These are phyloP conservation scores for Iselma pallidipennis DNA, from an alignment of 2,888 invertebrate species.

Conservation along the genomic window DNA sequence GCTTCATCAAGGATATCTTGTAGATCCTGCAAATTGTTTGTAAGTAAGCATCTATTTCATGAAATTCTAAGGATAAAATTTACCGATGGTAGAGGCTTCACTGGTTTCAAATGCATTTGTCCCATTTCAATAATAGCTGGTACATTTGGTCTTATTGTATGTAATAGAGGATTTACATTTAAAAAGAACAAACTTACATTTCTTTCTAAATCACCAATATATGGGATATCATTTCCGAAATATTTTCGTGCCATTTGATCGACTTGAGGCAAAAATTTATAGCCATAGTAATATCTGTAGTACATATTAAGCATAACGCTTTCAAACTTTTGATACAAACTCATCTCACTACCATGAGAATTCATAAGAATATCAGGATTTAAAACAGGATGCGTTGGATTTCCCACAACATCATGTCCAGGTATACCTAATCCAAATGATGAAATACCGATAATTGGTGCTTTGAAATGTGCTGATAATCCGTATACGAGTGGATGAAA, in stretches of 20 bases:
- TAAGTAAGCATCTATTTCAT: constrained; percentile 7
- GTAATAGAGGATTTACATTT: constrained; percentile 52
- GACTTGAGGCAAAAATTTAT: constrained; percentile 11
- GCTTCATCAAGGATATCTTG: constrained; percentile 32
- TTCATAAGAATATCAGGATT: constrained; percentile 25
- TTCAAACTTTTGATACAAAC: neutral
- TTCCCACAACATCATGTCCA: constrained; percentile 25
- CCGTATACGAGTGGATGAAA: no score
- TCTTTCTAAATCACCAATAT: constrained; percentile 32
- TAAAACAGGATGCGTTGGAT: constrained; percentile 32
- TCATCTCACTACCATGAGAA: neutral
- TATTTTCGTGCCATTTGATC: constrained; percentile 21
- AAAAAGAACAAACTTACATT: constrained; percentile 51
- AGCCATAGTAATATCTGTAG: constrained; percentile 9
- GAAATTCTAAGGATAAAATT: constrained; percentile 51
- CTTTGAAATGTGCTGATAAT: no score
- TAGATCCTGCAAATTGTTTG: constrained; percentile 27
- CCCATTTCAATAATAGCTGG: constrained; percentile 51
- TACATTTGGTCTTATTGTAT: constrained; percentile 49
- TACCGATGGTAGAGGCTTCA: constrained; percentile 46
- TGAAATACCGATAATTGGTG: constrained; percentile 23
- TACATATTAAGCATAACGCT: constrained; percentile 1
- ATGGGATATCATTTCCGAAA: constrained; percentile 25
- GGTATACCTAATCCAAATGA: constrained; percentile 9
- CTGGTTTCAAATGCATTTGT: no score